A percentile compares a stretch with the other conserved stretches of the same genome.
Conservation (phyloP, 2,113 vertebrate genomes). For the Rhinolophus sinicus region DNA sequence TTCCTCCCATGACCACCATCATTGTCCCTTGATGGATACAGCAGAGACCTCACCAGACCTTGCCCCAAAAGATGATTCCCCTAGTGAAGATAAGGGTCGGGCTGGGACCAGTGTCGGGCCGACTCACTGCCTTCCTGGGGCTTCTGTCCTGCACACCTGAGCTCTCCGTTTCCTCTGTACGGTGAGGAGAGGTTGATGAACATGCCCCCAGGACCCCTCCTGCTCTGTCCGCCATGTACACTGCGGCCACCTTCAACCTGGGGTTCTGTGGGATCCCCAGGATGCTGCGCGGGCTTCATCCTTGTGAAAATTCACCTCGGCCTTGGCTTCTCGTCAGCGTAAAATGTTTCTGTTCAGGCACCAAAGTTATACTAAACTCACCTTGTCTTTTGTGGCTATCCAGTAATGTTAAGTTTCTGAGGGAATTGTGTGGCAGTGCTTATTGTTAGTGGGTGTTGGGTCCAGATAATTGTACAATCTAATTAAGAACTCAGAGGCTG, state of each 20-base stretch:
- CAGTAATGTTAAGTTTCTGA: background rate
- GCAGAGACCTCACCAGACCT: background rate
- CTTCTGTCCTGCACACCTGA: background rate
- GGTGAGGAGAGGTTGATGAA: background rate
- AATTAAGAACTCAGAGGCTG: background rate
- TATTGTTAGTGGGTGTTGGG: background rate
- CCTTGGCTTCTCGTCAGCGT: background rate
- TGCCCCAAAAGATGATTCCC: background rate
- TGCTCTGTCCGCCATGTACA: accelerated
- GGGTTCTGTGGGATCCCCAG: accelerated
- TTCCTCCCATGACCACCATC: accelerated
- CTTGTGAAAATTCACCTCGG: background rate
- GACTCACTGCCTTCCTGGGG: accelerated
- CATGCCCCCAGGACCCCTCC: background rate
- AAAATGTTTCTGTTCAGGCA: background rate
- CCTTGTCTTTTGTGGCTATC: background rate
- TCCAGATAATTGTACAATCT: background rate
- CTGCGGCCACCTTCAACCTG: background rate
- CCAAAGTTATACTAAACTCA: background rate
- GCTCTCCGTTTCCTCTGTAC: background rate
- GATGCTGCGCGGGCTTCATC: background rate
- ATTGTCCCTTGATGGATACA: no score
- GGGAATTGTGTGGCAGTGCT: background rate
- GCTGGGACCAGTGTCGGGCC: accelerated
- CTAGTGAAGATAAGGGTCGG: no score